Evolutionary conservation across 2,113 vertebrate genomes (phyloP), one percentile per base, ranked within the genome.

Genomic region (Columbina picui): DNA sequence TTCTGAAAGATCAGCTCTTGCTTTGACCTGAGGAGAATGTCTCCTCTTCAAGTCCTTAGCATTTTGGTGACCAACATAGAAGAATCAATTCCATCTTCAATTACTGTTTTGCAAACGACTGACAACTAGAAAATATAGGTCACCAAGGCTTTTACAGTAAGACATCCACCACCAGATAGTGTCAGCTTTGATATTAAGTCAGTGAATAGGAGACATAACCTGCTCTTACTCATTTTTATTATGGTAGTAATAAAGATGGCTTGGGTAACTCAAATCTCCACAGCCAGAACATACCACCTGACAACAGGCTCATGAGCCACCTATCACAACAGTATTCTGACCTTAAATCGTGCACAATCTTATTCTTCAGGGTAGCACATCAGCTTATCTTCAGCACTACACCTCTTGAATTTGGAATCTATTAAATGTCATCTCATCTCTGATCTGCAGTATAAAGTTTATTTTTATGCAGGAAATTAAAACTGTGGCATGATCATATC

Each of bases 391-490:
- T 49, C 23, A 68, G 81, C 61, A 50, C 87, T 78, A 17, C 25
- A 14, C 23, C 39, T 84, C 84, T 61, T 84, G 52, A 94, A 79
- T 8, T 34, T 22, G n/a, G 60, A 84, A 79, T 91, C 69, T 91
- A 71, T 92, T 92, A 74, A 74, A 65, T 61, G 65, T 71, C 38
- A 26, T 74, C 76, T 70, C 49, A 84, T 90, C 19, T 73, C 55
- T 10, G 3, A 69, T 87, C 70, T 61, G 59, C 83, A 79, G 32
- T 25, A 27, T 10, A 2, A 14, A 23, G 49, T 61, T 84, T 70
- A 36, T 83, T 95, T 90, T 83, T 64, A 68, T 32, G 36, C 89
- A 95, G 91, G 74, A 91, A 87, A 79, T 91, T 12, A 89, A 84
- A 87, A 36, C 49, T 49, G 77, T 49, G 76, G 53, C 65, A 16